Evolutionary conservation across 2,888 invertebrate species (phyloP).

Genomic region (Linyphia triangularis): DNA sequence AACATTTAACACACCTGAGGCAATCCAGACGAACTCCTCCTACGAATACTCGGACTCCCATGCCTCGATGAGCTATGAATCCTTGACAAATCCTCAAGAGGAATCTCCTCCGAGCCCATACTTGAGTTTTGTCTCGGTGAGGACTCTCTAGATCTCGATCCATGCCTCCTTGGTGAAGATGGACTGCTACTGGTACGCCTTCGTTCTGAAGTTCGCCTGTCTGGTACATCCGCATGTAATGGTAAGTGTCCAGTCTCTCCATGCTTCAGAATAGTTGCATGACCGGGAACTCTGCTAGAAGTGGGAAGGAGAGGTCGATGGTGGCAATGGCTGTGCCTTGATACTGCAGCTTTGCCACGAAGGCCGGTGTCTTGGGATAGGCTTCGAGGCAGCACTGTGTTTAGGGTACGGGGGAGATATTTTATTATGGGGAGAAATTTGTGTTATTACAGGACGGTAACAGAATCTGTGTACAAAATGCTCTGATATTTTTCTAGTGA

Average conservation of each 20-base stretch:
- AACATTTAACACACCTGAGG: constrained; percentile 58
- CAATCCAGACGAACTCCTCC: constrained; percentile 67
- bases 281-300: constrained; percentile 76
- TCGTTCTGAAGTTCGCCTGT: constrained; percentile 48
- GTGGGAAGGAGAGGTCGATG: constrained; percentile 74
- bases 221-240: background rate
- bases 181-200: constrained; percentile 76
- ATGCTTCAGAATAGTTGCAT: constrained; percentile 75
- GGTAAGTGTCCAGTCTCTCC: constrained; percentile 41
- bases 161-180: constrained; percentile 54
- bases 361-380: constrained; percentile 75
- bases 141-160: constrained; percentile 74
- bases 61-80: constrained; percentile 53
- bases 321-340: constrained; percentile 49
- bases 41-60: constrained; percentile 71
- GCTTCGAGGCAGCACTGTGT: constrained; percentile 74
- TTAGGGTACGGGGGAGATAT: background rate
- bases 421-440: background rate
- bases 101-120: constrained; percentile 79
- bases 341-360: constrained; percentile 56
- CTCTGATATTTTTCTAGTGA: background rate
- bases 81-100: constrained; percentile 79
- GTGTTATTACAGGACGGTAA: background rate
- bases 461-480: background rate
- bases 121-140: constrained; percentile 71